phyloP scores from a whole-genome alignment of 2,888 invertebrate species.

The Ochropacha duplaris region DNA sequence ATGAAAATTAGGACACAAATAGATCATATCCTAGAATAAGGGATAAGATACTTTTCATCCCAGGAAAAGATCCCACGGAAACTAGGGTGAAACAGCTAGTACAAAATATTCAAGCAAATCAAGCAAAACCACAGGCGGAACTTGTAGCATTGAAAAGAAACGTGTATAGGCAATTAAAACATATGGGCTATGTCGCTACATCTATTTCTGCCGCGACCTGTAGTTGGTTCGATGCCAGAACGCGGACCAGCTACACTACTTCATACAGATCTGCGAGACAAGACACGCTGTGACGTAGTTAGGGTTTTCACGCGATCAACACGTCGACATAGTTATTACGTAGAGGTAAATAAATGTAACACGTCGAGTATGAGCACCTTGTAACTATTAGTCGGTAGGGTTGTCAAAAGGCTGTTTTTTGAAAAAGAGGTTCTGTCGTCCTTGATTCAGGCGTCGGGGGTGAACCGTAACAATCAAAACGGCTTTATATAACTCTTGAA shows the following conservation, averaged over 20 bases:
- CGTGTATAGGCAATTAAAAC: slow-evolving; percentile 53
- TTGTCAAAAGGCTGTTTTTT: too few relatives aligned
- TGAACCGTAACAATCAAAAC: too few relatives aligned
- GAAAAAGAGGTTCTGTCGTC: too few relatives aligned
- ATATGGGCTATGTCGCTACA: slow-evolving; percentile 50
- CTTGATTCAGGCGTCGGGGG: too few relatives aligned
- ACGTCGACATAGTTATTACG: not conserved
- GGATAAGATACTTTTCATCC: too few relatives aligned
- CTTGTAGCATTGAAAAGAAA: slow-evolving; percentile 38
- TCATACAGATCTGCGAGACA: slow-evolving; percentile 8
- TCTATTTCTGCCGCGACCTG: slow-evolving; percentile 49
- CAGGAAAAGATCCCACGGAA: too few relatives aligned
- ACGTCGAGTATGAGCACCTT: too few relatives aligned
- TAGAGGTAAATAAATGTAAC: not conserved
- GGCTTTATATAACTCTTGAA: too few relatives aligned
- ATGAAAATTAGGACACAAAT: too few relatives aligned
- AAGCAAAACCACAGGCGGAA: slow-evolving; percentile 28
- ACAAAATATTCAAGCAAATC: slow-evolving; percentile 6
- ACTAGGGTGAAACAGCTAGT: too few relatives aligned
- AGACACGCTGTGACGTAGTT: not conserved
- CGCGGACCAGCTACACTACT: slow-evolving; percentile 13
- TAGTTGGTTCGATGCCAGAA: slow-evolving; percentile 54
- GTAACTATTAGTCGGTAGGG: too few relatives aligned
- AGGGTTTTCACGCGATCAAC: not conserved
- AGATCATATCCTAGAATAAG: too few relatives aligned